phyloP scores from a whole-genome alignment of 2,113 vertebrate species.

The Vicugna pacos region DNA sequence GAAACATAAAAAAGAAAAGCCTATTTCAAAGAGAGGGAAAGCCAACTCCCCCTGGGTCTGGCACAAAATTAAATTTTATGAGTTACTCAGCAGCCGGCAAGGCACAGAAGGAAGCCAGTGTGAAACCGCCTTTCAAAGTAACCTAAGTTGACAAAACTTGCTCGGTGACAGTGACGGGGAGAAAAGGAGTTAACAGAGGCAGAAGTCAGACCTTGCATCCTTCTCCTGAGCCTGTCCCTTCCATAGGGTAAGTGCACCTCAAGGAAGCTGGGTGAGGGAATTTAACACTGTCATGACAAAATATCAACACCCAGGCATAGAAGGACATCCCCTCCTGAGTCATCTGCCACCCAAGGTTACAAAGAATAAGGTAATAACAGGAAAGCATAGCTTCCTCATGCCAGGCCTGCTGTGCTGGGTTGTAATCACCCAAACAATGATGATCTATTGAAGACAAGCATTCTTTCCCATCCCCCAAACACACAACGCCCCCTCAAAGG shows the following conservation, averaged over 20 bases:
- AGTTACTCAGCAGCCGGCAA: slow-evolving; percentile 13
- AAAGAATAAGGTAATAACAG: slow-evolving; percentile 43
- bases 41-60: neutral
- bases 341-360: slow-evolving; percentile 24
- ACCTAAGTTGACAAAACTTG: slow-evolving; percentile 42
- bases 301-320: neutral
- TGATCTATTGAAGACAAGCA: slow-evolving; percentile 3
- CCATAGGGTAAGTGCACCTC: slow-evolving; percentile 44
- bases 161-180: neutral
- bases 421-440: slow-evolving; percentile 62
- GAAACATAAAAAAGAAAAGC: slow-evolving; percentile 28
- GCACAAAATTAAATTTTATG: slow-evolving; percentile 60
- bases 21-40: neutral
- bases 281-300: slow-evolving; percentile 44
- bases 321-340: neutral
- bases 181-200: neutral
- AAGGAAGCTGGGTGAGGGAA: neutral
- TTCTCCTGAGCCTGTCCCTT: slow-evolving; percentile 43
- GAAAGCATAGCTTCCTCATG: slow-evolving; percentile 30
- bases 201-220: slow-evolving; percentile 37
- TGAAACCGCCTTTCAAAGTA: slow-evolving; percentile 45
- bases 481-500: neutral
- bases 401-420: neutral
- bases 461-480: neutral
- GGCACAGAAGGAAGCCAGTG: neutral